A percentile compares a stretch with the other conserved stretches of the same genome.
Conservation (phyloP, 2,888 invertebrate genomes). For the Exocentrus adspersus region DNA sequence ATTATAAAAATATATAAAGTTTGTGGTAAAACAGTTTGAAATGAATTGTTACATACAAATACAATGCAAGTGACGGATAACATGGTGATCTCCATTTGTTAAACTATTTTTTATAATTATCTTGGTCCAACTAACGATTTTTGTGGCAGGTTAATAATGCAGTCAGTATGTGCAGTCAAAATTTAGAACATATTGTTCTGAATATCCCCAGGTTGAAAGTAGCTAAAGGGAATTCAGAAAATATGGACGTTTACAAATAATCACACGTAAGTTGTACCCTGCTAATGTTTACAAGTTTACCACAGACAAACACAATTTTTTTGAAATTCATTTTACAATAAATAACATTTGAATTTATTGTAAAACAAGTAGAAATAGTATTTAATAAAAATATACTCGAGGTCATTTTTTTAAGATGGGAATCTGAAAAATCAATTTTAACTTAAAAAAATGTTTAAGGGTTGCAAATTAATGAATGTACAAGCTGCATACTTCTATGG, state of each 20-base stretch:
- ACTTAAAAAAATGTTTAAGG: too few relatives aligned
- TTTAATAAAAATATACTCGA: too few relatives aligned
- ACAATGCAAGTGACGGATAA: neutral
- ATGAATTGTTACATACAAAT: too few relatives aligned
- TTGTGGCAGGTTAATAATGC: conserved; percentile 59
- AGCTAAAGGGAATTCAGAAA: conserved; percentile 50
- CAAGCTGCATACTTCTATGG: conserved; percentile 21
- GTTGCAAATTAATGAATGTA: conserved; percentile 33
- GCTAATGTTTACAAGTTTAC: conserved; percentile 54
- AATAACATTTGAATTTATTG: too few relatives aligned
- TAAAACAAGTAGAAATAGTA: too few relatives aligned
- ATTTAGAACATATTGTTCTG: conserved; percentile 54
- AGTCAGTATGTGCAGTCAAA: conserved; percentile 59
- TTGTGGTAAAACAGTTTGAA: too few relatives aligned
- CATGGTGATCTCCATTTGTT: conserved; percentile 36
- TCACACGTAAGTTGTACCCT: conserved; percentile 56
- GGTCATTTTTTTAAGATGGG: too few relatives aligned
- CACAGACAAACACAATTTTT: conserved; percentile 39
- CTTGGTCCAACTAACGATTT: conserved; percentile 60
- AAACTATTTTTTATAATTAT: conserved; percentile 40
- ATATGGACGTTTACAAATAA: conserved; percentile 57
- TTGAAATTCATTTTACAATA: conserved; percentile 18
- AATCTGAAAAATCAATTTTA: too few relatives aligned
- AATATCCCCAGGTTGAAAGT: conserved; percentile 43
- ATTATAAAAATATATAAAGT: too few relatives aligned